Base-by-base conservation (phyloP, 1,140 invertebrate species). In the Oryzaephilus surinamensis region DNA sequence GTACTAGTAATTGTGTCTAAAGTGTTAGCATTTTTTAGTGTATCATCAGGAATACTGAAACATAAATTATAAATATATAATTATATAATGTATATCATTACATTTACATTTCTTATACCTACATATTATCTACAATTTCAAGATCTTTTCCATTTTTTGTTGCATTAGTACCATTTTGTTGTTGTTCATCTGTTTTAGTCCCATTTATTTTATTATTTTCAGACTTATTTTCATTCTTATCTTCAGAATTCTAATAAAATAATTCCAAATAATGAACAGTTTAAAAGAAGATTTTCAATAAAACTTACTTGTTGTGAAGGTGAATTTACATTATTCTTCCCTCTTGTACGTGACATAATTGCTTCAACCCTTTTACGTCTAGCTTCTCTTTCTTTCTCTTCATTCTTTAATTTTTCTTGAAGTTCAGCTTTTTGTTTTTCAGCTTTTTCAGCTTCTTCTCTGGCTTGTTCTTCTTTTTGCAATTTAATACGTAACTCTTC, bases 401-500 rank as follows among this genome's bases (percentile, higher is more conserved):
- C 84, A 45, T 78, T 78, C 51, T 79, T 78, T 19, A 84, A 63
- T 43, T 76, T 72, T 53, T 83, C 77, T 43, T 80, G 79, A 50
- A 79, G 76, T 62, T 85, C 82, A 47, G 76, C 64, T 12, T 30
- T 30, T 54, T 81, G 75, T 80, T n/a, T n/a, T n/a, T n/a, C n/a
- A n/a, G n/a, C n/a, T n/a, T n/a, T n/a, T 53, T 88, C 86, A 1
- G 78, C 79, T 60, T 89, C 84, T 63, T 86, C 81, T 48, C 78
- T 74, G 11, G 74, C 74, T 51, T 79, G 79, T 59, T 84, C 81
- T 58, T 87, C 83, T 46, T 81, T 81, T 55, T 82, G 73, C 47
- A 74, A 61, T 61, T 84, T 76, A 61, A 77, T 66, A 49, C 72
- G 71, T 47, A 70, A 65, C 54, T 84, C 81, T 42, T 80, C 78